phyloP scores from a whole-genome alignment of 2,113 vertebrate species.

The Stigmatopora nigra region DNA sequence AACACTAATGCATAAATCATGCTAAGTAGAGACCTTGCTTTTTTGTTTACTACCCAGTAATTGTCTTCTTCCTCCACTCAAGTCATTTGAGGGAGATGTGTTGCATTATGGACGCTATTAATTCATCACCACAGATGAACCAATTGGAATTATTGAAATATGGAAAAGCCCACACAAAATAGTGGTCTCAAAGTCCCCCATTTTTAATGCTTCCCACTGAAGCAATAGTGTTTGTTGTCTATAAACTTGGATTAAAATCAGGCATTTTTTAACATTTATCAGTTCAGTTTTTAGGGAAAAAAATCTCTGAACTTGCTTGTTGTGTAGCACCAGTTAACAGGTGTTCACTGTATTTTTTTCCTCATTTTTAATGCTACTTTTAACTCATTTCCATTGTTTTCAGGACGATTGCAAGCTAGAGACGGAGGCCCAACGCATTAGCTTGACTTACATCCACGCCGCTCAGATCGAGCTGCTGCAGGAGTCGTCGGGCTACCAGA shows the following conservation, averaged over 20 bases:
- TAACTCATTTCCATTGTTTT: constrained; percentile 5
- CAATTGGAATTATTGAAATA: not conserved
- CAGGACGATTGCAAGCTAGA: constrained; percentile 83
- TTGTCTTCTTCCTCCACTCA: constrained; percentile 4
- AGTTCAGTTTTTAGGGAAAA: not conserved
- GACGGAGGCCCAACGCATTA: constrained; percentile 87
- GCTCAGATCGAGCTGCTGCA: constrained; percentile 80
- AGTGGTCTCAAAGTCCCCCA: not conserved
- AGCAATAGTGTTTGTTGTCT: not conserved
- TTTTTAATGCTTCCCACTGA: not conserved
- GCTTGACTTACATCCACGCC: constrained; percentile 84
- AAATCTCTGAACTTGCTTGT: not conserved
- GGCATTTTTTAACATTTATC: not conserved
- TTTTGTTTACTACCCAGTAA: constrained; percentile 37
- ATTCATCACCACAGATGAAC: constrained; percentile 21
- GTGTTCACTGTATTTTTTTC: not conserved
- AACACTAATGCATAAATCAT: constrained; percentile 41
- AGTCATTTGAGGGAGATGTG: constrained; percentile 22
- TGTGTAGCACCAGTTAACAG: not conserved
- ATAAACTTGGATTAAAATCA: not conserved
- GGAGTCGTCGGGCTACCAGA: constrained; percentile 47
- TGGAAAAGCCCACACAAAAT: not conserved
- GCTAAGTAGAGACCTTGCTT: constrained; percentile 21
- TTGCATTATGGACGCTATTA: constrained; percentile 23
- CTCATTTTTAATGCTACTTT: not conserved